A percentile compares a stretch with the other conserved stretches of the same genome.
Evolutionary conservation across 2,113 vertebrate species (phyloP).

Genomic region (Phrynosoma platyrhinos): DNA sequence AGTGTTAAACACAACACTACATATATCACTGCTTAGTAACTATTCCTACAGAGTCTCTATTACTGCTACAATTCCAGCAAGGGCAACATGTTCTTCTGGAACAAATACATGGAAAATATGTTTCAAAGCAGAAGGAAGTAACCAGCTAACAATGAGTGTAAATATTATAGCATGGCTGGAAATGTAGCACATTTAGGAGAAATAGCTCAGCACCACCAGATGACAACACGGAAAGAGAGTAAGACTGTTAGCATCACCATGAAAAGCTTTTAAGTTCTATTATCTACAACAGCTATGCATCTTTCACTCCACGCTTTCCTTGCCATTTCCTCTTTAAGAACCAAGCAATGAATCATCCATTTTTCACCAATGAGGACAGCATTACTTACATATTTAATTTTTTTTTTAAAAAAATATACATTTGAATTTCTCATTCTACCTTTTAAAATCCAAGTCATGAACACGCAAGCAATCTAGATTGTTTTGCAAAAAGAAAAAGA

Average conservation of each 20-base stretch:
- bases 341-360: not conserved
- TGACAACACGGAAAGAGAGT: not conserved
- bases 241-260: not conserved
- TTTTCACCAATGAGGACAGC: not conserved
- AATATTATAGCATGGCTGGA: not conserved
- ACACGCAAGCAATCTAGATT: not conserved
- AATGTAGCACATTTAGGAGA: not conserved
- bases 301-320: not conserved
- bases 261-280: not conserved
- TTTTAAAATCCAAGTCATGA: not conserved
- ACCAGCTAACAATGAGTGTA: not conserved
- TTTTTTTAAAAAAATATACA: not conserved
- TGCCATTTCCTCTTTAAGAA: slow-evolving; percentile 1
- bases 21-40: not conserved
- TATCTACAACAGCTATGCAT: too few relatives aligned
- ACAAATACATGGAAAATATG: not conserved
- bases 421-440: not conserved
- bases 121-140: not conserved
- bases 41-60: not conserved
- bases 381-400: not conserved
- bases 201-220: not conserved
- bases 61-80: not conserved
- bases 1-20: not conserved
- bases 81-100: not conserved
- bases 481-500: not conserved